Evolutionary conservation across 2,113 vertebrate genomes (phyloP), one percentile per base, ranked within the genome.

Genomic region (Platichthys flesus): DNA sequence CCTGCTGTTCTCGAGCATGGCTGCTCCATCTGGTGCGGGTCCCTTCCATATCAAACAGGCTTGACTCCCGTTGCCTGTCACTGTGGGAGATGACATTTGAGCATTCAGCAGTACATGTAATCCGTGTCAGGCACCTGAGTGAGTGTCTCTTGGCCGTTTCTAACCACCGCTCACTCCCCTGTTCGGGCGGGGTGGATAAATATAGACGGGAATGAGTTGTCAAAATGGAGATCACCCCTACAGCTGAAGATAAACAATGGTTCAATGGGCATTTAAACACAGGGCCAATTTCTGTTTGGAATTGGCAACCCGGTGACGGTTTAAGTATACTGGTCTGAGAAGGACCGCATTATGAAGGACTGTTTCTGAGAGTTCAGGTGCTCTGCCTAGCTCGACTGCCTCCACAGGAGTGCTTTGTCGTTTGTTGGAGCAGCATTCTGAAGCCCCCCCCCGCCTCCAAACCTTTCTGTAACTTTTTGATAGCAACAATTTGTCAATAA

Each of bases 1-100:
- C 76, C 69, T 20, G 58, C 67, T 84, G 74, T 76, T 82, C 37
- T 56, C 9, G 9, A 67, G 67, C 14, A 26, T 3, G 31, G 66
- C 61, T n/a, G 42, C 58, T 61, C 45, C 59, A 45, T 71, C 59
- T 71, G 70, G 40, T 67, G 37, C 52, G 60, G 73, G 59, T 49
- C 18, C 14, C 40, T 51, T 67, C 67, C 8, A 7, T 68, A 57
- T 79, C 52, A 57, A 67, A 76, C 40, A 42, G 40, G 12, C 40
- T 12, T 2, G 40, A 49, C 42, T 84, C 4, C 0, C 28, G 8
- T 40, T 61, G 56, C 74, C 65, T 56, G 67, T 55, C 71, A 15
- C 15, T n/a, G 51, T 23, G 23, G 62, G 63, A 52, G 64, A 6
- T 28, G 20, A n/a, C 63, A 31, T 54, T 55, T 52, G 31, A 72